A percentile compares a stretch with the other conserved stretches of the same genome.
These are phyloP conservation scores for Hylyphantes graminicola DNA, from an alignment of 1,140 invertebrate species.

Conservation along the genomic window DNA sequence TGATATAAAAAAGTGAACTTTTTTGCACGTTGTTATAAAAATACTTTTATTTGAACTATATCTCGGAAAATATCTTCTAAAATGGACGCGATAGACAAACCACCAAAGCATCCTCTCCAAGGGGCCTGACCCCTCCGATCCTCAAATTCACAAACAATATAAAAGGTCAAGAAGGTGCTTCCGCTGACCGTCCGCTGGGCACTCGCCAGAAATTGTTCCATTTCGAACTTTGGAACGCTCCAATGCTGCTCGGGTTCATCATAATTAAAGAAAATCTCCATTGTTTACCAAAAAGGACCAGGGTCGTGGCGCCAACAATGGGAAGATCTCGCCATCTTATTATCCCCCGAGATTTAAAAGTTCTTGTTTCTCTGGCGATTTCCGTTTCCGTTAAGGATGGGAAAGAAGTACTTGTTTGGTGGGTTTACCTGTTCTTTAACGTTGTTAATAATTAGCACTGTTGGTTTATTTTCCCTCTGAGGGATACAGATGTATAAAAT, in stretches of 20 bases:
- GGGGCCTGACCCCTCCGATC: not conserved
- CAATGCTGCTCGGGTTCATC: slow-evolving; percentile 37
- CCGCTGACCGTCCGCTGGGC: slow-evolving; percentile 40
- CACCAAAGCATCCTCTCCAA: not conserved
- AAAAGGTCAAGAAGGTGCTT: slow-evolving; percentile 45
- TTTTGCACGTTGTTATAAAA: too few relatives aligned
- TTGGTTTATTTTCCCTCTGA: too few relatives aligned
- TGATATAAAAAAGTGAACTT: too few relatives aligned
- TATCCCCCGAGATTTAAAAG: slow-evolving; percentile 1
- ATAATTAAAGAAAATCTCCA: slow-evolving; percentile 52
- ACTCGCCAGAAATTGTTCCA: slow-evolving; percentile 46
- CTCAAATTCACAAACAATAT: slow-evolving; percentile 13
- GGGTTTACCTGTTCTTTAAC: too few relatives aligned
- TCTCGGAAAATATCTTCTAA: too few relatives aligned
- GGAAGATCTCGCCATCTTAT: not conserved
- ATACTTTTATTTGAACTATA: too few relatives aligned
- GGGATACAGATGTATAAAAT: too few relatives aligned
- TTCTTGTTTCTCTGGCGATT: not conserved
- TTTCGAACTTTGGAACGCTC: slow-evolving; percentile 42
- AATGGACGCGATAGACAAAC: not conserved
- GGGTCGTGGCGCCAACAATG: not conserved
- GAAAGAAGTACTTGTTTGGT: too few relatives aligned
- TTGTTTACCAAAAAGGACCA: slow-evolving; percentile 15
- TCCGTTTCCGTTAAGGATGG: slow-evolving; percentile 35
- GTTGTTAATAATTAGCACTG: too few relatives aligned